Percentiles rank a stretch among this genome's conserved stretches.
phyloP scores from a whole-genome alignment of 2,888 invertebrate species.

The Hydropsyche betteni region DNA sequence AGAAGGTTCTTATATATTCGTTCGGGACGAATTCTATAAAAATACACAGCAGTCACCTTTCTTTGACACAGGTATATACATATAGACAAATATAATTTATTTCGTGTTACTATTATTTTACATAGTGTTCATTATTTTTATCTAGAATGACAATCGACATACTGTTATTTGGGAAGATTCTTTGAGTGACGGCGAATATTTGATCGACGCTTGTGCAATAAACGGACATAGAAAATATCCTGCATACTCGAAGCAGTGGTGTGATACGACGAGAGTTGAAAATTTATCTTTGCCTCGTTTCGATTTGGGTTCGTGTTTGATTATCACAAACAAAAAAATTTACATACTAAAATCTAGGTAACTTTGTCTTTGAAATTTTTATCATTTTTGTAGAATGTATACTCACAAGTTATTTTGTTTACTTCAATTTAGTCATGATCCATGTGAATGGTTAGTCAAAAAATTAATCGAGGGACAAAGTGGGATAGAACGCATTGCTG shows the following conservation, averaged over 20 bases:
- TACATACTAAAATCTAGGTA: slow-evolving; percentile 67
- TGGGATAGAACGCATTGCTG: slow-evolving; percentile 61
- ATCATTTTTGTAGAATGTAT: too few species aligned
- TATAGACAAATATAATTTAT: too few species aligned
- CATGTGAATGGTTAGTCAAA: slow-evolving; percentile 64
- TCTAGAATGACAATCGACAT: slow-evolving; percentile 56
- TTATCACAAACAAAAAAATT: slow-evolving; percentile 66
- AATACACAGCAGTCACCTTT: slow-evolving; percentile 63
- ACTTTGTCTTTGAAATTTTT: too few species aligned
- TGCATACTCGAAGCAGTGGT: slow-evolving; percentile 55
- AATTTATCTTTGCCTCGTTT: slow-evolving; percentile 63
- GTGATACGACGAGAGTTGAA: slow-evolving; percentile 62
- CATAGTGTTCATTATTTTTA: slow-evolving; percentile 21
- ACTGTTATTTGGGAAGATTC: slow-evolving; percentile 60
- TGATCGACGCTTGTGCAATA: slow-evolving; percentile 23
- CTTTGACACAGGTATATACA: slow-evolving; percentile 59
- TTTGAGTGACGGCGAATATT: slow-evolving; percentile 44
- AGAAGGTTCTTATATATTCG: slow-evolving; percentile 62
- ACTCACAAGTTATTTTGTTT: too few species aligned
- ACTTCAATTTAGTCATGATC: slow-evolving; percentile 56
- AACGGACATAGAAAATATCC: slow-evolving; percentile 35
- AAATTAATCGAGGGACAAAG: slow-evolving; percentile 48
- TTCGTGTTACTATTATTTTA: too few species aligned
- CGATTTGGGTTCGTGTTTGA: slow-evolving; percentile 63
- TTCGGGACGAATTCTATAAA: slow-evolving; percentile 61